These are phyloP conservation scores for Andrena dorsata DNA, from an alignment of 2,888 invertebrate species.

Conservation along the genomic window DNA sequence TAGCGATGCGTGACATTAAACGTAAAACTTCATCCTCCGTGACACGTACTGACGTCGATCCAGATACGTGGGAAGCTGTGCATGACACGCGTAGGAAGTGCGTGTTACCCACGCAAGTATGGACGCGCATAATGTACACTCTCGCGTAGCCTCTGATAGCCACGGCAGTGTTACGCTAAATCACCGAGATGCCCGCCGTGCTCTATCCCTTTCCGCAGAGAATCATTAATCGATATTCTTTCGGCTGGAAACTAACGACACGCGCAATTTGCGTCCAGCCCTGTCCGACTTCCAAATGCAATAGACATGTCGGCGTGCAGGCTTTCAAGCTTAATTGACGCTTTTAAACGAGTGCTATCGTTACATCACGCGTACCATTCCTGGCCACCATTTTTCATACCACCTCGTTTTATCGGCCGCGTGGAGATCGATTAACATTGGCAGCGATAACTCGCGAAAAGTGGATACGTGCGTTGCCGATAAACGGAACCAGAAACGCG, in stretches of 20 bases:
- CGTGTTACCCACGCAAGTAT: constrained; percentile 53
- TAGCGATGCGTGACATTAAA: constrained; percentile 51
- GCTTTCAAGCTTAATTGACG: background rate
- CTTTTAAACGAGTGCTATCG: constrained; percentile 3
- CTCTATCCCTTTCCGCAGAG: too few relatives aligned
- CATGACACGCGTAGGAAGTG: constrained; percentile 64
- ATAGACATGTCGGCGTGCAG: background rate
- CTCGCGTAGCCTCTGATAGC: constrained; percentile 16
- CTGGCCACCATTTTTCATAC: background rate
- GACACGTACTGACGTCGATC: constrained; percentile 58
- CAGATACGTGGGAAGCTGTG: constrained; percentile 64
- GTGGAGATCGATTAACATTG: constrained; percentile 6
- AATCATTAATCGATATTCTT: background rate
- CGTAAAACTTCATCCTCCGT: constrained; percentile 44
- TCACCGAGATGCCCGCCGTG: too few relatives aligned
- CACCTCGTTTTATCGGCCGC: background rate
- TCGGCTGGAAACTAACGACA: background rate
- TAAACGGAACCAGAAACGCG: constrained; percentile 16
- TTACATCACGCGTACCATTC: background rate
- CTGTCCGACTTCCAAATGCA: background rate
- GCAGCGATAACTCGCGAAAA: background rate
- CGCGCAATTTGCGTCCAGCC: background rate
- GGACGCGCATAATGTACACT: constrained; percentile 40
- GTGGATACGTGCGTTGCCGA: constrained; percentile 10
- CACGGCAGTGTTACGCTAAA: background rate